A percentile compares a stretch with the other conserved stretches of the same genome.
Conservation (phyloP, 1,140 invertebrate genomes). For the Drosophila ogumai region DNA sequence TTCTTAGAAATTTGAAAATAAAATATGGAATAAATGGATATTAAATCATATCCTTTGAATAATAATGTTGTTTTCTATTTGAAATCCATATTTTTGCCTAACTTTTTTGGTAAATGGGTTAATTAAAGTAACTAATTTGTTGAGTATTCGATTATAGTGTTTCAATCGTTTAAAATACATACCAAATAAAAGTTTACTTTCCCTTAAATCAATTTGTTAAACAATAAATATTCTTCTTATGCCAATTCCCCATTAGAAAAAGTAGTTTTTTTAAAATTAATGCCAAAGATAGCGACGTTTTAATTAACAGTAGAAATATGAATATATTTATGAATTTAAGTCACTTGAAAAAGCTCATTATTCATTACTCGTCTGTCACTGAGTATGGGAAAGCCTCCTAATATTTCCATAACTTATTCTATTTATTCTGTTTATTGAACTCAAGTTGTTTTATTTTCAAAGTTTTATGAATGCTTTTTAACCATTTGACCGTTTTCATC, state of each 20-base stretch:
- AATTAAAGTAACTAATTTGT: no score
- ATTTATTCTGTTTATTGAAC: not conserved
- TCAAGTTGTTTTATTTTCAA: not conserved
- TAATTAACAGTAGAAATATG: not conserved
- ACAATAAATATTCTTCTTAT: not conserved
- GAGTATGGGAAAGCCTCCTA: not conserved
- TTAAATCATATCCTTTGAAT: no score
- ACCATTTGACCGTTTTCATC: slow-evolving; percentile 11
- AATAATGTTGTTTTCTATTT: no score
- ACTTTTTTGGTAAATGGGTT: no score
- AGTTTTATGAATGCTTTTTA: not conserved
- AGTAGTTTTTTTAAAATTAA: not conserved
- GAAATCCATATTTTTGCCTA: no score
- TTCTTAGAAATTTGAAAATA: not conserved
- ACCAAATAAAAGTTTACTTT: not conserved
- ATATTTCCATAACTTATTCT: not conserved
- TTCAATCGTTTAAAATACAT: not conserved
- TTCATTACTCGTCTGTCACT: not conserved
- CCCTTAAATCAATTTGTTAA: not conserved
- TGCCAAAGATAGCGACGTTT: not conserved
- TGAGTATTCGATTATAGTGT: not conserved
- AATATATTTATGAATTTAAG: slow-evolving; percentile 5
- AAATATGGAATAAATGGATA: not conserved
- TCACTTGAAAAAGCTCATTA: not conserved
- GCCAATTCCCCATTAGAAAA: not conserved